Evolutionary conservation across 2,797 vertebrate genomes (phyloP).

Genomic region (Danio jaintianensis): DNA sequence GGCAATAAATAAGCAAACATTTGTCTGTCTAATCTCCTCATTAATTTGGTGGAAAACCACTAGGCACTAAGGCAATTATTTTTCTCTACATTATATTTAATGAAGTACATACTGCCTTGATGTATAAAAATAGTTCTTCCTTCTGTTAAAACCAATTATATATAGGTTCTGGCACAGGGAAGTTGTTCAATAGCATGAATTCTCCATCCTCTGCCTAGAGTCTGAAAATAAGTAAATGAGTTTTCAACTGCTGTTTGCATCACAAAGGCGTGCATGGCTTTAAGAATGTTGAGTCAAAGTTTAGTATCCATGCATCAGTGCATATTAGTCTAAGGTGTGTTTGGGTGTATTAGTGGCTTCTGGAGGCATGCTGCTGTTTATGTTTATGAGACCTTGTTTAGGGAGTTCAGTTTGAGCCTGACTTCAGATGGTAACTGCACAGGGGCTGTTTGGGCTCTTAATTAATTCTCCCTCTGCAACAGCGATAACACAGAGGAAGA

Average conservation of each 20-base stretch:
- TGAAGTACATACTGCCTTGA: background rate
- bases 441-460: slow-evolving; percentile 75
- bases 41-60: too few species aligned
- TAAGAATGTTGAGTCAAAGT: slow-evolving; percentile 15
- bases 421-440: slow-evolving; percentile 74
- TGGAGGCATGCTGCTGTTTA: slow-evolving; percentile 13
- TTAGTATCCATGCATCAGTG: slow-evolving; percentile 1
- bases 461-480: slow-evolving; percentile 73
- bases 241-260: slow-evolving; percentile 54
- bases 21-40: too few species aligned
- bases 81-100: background rate
- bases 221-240: background rate
- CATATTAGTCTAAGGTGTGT: slow-evolving; percentile 33
- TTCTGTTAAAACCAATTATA: slow-evolving; percentile 62
- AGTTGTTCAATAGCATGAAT: background rate
- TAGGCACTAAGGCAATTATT: background rate
- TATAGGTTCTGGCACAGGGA: slow-evolving; percentile 64
- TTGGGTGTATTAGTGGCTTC: slow-evolving; percentile 7
- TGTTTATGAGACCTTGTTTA: slow-evolving; percentile 23
- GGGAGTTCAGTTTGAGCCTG: slow-evolving; percentile 77
- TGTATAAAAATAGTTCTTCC: background rate
- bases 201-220: background rate
- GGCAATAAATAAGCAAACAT: too few species aligned
- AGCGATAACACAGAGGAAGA: slow-evolving; percentile 25
- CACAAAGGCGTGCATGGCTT: slow-evolving; percentile 13